Percentiles rank a stretch among this genome's conserved stretches.
Conservation (phyloP, 2,888 invertebrate genomes). For the Theretra japonica region DNA sequence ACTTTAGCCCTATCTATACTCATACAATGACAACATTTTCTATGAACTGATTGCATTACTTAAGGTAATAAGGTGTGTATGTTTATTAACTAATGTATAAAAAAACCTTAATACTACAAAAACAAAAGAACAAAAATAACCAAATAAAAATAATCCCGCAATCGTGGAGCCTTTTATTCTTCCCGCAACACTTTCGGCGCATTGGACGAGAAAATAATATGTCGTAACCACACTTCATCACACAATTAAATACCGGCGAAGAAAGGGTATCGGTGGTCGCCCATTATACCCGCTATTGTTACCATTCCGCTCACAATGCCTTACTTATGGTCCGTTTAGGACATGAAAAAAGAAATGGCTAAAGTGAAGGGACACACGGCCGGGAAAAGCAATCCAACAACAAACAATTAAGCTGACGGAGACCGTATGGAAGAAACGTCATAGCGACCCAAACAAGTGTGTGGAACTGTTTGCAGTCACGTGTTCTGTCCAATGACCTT, state of each 20-base stretch:
- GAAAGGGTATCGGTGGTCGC: slow-evolving; percentile 81
- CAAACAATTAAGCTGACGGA: background rate
- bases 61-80: too few relatives aligned
- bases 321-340: slow-evolving; percentile 82
- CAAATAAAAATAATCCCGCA: slow-evolving; percentile 27
- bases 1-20: too few relatives aligned
- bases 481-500: too few relatives aligned
- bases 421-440: too few relatives aligned
- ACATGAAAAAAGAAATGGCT: slow-evolving; percentile 79
- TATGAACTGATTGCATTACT: too few relatives aligned
- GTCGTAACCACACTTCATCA: slow-evolving; percentile 83
- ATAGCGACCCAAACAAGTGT: background rate
- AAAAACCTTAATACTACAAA: background rate
- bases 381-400: slow-evolving; percentile 29
- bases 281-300: slow-evolving; percentile 82
- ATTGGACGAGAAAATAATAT: slow-evolving; percentile 60
- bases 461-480: too few relatives aligned
- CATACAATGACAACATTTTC: too few relatives aligned
- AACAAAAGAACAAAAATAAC: background rate
- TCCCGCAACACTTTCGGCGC: slow-evolving; percentile 51
- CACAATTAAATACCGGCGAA: slow-evolving; percentile 82
- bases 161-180: slow-evolving; percentile 43
- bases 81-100: too few relatives aligned
- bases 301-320: slow-evolving; percentile 78
- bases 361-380: slow-evolving; percentile 54